phyloP scores from a whole-genome alignment of 2,797 vertebrate genomes.

The Leuciscus waleckii region DNA sequence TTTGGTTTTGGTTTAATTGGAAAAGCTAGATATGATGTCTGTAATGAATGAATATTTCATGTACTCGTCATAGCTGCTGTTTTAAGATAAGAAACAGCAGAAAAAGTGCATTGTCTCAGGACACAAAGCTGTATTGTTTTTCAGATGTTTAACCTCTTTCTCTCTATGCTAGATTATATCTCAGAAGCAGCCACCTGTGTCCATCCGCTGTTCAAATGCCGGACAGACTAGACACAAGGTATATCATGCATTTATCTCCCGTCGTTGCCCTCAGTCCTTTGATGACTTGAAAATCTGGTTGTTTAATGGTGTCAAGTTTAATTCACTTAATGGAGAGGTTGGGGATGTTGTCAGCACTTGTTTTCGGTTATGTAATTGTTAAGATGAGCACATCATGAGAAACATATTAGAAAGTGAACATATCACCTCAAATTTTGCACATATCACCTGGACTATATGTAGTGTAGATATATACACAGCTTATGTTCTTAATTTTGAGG shows the following conservation, averaged over 20 bases:
- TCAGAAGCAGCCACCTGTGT: constrained; percentile 54
- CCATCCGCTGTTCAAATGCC: constrained; percentile 49
- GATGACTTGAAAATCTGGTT: constrained; percentile 54
- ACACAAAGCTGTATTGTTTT: constrained; percentile 54
- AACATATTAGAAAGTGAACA: neutral
- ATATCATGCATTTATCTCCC: constrained; percentile 29
- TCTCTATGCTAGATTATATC: constrained; percentile 57
- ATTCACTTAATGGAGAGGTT: neutral
- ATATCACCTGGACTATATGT: too few relatives aligned
- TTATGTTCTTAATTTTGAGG: neutral
- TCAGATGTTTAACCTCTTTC: constrained; percentile 46
- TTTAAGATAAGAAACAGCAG: constrained; percentile 19
- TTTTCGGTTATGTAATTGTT: neutral
- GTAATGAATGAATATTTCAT: constrained; percentile 25
- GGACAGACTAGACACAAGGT: constrained; percentile 58
- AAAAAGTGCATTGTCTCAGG: constrained; percentile 40
- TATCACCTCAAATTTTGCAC: too few relatives aligned
- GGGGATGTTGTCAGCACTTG: neutral
- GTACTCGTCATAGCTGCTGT: neutral
- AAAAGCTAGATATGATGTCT: constrained; percentile 11
- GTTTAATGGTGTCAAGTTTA: neutral
- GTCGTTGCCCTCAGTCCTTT: neutral
- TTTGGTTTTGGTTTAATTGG: neutral
- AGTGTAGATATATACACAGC: neutral
- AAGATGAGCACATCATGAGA: neutral